Base-by-base conservation (phyloP, 2,797 vertebrate genomes). In the Danio aesculapii region DNA sequence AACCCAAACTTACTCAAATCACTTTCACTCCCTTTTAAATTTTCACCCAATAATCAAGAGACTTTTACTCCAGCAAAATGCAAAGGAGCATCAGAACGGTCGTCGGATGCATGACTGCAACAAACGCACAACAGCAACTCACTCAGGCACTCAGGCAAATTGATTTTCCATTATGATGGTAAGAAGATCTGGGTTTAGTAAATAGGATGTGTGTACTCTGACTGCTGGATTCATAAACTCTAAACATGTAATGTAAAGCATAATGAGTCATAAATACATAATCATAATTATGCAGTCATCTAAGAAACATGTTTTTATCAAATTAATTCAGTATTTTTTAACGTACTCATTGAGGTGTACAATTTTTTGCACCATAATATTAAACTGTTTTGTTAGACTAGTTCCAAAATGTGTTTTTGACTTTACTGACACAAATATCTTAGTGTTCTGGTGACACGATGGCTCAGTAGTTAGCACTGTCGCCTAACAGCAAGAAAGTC, bases 161-260 rank as follows among this genome's bases (percentile, higher is more conserved):
- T 89, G 93, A 94, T 93, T 93, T 92, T 91, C 89, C 87, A 70
- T 87, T 81, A 83, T 81, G 81, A 8, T 73, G 61, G 92, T 92
- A 93, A 95, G 83, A 73, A 87, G 93, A 95, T 92, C 90, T 81
- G 59, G 53, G 17, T 73, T 73, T n/a, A 55, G 62, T 79, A 80
- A 87, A 86, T 52, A 64, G 66, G 66, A 71, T 62, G 67, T 71
- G 67, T 71, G 67, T 79, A 53, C 67, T 71, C 58, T 71, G 67
- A 52, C 72, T 75, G 58, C 50, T 76, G 39, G 52, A 47, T 46
- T 64, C 50, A 47, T 49, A 41, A 61, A 66, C 50, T 59, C 41
- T 47, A 46, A 68, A 9, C 50, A 67, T 44, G 49, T 41, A 19
- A 13, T 62, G 49, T 66, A 67, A 21, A 66, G 12, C 8, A 55